These are phyloP conservation scores for Mastomys coucha DNA, from an alignment of 2,113 vertebrate species.

Conservation along the genomic window DNA sequence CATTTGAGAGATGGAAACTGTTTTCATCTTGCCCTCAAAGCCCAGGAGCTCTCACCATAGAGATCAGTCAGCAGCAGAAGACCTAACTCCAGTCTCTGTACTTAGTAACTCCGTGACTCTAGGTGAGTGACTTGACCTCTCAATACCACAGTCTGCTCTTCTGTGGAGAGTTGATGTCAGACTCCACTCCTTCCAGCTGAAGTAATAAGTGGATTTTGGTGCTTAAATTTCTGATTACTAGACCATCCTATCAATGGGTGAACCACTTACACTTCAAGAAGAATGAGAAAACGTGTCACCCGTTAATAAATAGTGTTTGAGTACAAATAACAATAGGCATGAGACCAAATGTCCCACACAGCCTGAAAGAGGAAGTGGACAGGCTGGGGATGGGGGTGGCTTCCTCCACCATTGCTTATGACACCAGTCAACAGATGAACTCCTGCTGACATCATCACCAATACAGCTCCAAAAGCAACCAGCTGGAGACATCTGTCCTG, in stretches of 20 bases:
- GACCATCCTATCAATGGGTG: background rate
- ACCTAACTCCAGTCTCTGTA: constrained; percentile 32
- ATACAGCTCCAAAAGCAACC: background rate
- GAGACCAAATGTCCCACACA: background rate
- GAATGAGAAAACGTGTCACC: constrained; percentile 2
- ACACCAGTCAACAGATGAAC: background rate
- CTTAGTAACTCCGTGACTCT: constrained; percentile 57
- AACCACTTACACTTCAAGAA: constrained; percentile 22
- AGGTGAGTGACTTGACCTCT: constrained; percentile 53
- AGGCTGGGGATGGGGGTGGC: background rate
- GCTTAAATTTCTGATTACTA: constrained; percentile 55
- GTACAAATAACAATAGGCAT: background rate
- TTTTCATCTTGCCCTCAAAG: constrained; percentile 1
- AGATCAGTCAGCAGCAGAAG: background rate
- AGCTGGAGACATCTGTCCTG: background rate
- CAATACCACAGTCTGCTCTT: background rate
- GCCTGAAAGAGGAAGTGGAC: background rate
- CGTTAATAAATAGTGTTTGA: constrained; percentile 33
- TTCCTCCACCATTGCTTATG: background rate
- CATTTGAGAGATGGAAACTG: constrained; percentile 25
- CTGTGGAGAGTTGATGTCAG: constrained; percentile 47
- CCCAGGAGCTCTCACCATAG: constrained; percentile 5
- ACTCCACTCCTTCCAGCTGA: constrained; percentile 67
- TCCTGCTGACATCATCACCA: background rate
- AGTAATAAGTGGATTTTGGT: constrained; percentile 57